Base-by-base conservation (phyloP, 2,888 invertebrate genomes). In the Melanotus villosus region DNA sequence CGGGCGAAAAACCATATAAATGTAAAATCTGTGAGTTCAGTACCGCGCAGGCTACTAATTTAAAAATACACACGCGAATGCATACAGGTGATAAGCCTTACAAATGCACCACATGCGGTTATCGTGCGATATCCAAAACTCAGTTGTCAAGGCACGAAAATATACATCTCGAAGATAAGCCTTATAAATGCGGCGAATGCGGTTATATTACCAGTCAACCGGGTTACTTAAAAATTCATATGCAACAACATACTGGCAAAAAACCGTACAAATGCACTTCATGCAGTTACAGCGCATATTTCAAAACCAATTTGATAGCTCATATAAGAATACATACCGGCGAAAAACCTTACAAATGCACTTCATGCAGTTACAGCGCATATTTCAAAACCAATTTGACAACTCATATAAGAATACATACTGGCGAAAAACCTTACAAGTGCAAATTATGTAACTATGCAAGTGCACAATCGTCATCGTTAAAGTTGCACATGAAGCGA, bases 361-460 rank as follows among this genome's bases (percentile, higher is more conserved):
- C 3, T 0, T 12, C 16, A 1, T 50, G 47, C 10, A n/a, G 23
- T 7, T 26, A 12, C 26, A 14, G 6, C 2, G 7, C 21, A 1
- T n/a, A n/a, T 2, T 3, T 7, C 0, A 23, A 26, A 6, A n/a
- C 2, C 9, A 16, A 21, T 4, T 12, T 50, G 16, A 21, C 16
- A 16, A 99, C 94, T 59, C 98, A 98, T 82, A 97, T 99, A 96
- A 86, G 99, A 12, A 94, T 98, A 0, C 99, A 99, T 84, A 98
- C 97, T 16, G 98, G 99, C 2, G 98, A 99, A 81, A 99, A 99
- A 82, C 99, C 99, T 0, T 98, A 99, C 84, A 93, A 95, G 84
- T 99, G 99, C 10, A 10, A 5, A 12, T 12, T 1, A 6, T 50
- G 47, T n/a, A n/a, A n/a, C n/a, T n/a, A n/a, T n/a, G n/a, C n/a